phyloP scores from a whole-genome alignment of 2,113 vertebrate genomes.

The Pedetes capensis region DNA sequence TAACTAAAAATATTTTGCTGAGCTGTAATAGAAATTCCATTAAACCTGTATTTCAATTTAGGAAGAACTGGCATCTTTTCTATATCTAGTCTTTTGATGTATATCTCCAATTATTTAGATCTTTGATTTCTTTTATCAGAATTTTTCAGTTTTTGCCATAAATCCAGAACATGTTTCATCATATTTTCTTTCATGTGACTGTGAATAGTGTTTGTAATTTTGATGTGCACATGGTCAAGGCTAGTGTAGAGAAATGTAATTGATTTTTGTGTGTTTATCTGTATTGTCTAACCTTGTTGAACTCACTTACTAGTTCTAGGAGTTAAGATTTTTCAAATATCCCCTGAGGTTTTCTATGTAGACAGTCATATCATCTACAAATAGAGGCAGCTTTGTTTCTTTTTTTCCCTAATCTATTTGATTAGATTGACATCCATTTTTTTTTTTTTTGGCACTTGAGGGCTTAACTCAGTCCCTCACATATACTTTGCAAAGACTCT shows the following conservation, averaged over 20 bases:
- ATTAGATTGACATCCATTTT: too few species aligned
- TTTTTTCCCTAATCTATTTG: neutral
- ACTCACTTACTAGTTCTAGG: neutral
- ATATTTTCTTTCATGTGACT: neutral
- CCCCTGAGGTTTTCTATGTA: neutral
- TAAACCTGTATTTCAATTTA: neutral
- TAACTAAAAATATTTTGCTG: neutral
- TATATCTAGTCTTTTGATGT: neutral
- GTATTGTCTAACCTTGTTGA: neutral
- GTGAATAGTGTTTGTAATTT: neutral
- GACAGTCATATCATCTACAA: neutral
- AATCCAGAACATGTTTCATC: neutral
- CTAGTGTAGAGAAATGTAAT: neutral
- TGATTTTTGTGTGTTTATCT: neutral
- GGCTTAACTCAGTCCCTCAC: too few species aligned
- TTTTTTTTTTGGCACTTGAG: too few species aligned
- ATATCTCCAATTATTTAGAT: neutral
- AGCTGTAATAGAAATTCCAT: neutral
- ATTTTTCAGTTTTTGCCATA: constrained; percentile 2
- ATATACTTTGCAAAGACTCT: too few species aligned
- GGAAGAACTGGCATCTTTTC: neutral
- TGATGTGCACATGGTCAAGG: neutral
- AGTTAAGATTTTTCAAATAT: neutral
- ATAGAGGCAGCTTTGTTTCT: neutral
- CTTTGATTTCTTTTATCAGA: neutral